These are phyloP conservation scores for Barypeithes pellucidus DNA, from an alignment of 2,888 invertebrate species.

Conservation along the genomic window DNA sequence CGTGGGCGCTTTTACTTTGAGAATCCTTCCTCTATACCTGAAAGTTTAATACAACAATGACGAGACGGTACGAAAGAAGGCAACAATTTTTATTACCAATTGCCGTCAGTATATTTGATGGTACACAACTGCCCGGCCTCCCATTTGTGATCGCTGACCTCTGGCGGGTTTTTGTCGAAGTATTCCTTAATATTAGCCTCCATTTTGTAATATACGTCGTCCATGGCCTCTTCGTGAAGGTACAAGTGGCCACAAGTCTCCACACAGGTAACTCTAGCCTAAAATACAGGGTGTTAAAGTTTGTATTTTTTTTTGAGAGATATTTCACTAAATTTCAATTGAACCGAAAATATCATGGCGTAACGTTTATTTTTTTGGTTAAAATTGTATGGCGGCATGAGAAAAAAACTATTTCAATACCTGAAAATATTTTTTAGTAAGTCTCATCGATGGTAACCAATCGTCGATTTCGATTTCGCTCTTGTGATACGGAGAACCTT, in stretches of 20 bases:
- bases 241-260: constrained; percentile 72
- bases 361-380: too few relatives aligned
- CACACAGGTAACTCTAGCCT: constrained; percentile 77
- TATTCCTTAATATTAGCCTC: constrained; percentile 61
- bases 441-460: constrained; percentile 77
- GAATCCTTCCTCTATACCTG: constrained; percentile 82
- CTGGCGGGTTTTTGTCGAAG: constrained; percentile 57
- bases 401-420: too few relatives aligned
- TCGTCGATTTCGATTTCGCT: constrained; percentile 65
- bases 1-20: constrained; percentile 62
- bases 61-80: background rate
- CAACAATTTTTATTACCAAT: constrained; percentile 45
- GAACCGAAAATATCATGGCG: too few relatives aligned
- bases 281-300: too few relatives aligned
- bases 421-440: constrained; percentile 73
- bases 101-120: constrained; percentile 77
- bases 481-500: constrained; percentile 71
- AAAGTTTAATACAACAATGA: background rate
- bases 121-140: constrained; percentile 79
- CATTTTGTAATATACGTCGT: constrained; percentile 60
- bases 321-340: too few relatives aligned
- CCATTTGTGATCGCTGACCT: constrained; percentile 69
- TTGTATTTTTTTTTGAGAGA: too few relatives aligned
- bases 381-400: too few relatives aligned
- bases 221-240: constrained; percentile 66